Evolutionary conservation across 2,888 invertebrate species (phyloP).

Genomic region (Mythimna pallens): DNA sequence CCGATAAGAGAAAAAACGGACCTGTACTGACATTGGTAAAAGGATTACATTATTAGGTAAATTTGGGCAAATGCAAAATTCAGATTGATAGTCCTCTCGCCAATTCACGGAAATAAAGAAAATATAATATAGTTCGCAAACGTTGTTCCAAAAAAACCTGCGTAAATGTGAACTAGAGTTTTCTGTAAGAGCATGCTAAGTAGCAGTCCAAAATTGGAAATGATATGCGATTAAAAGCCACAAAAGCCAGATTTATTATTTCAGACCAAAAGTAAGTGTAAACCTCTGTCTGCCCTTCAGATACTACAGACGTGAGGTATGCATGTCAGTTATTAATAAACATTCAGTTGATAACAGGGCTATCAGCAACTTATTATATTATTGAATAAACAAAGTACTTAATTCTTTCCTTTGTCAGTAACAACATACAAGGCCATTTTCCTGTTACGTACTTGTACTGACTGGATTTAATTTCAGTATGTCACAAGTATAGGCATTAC

Average conservation of each 20-base stretch:
- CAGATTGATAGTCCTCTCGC: no score
- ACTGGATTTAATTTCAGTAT: not conserved
- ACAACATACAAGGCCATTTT: constrained; percentile 55
- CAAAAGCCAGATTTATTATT: not conserved
- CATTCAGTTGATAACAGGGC: constrained; percentile 47
- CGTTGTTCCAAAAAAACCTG: no score
- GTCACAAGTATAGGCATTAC: not conserved
- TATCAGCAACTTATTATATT: constrained; percentile 47
- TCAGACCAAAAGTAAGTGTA: not conserved
- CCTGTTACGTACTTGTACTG: constrained; percentile 26
- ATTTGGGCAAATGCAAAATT: no score
- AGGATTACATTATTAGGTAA: no score
- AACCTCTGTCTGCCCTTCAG: constrained; percentile 15
- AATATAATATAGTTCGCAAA: no score
- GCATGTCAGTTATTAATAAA: constrained; percentile 50
- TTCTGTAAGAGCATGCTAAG: not conserved
- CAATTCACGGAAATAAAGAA: no score
- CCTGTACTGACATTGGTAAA: no score
- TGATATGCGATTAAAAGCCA: not conserved
- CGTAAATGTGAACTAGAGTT: no score
- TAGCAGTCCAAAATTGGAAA: not conserved
- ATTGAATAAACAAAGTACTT: constrained; percentile 56
- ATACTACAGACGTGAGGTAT: constrained; percentile 3
- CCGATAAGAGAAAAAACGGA: no score
- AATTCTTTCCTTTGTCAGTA: constrained; percentile 44